These are phyloP conservation scores for Irena cyanogastra DNA, from an alignment of 2,113 vertebrate genomes.

Conservation along the genomic window DNA sequence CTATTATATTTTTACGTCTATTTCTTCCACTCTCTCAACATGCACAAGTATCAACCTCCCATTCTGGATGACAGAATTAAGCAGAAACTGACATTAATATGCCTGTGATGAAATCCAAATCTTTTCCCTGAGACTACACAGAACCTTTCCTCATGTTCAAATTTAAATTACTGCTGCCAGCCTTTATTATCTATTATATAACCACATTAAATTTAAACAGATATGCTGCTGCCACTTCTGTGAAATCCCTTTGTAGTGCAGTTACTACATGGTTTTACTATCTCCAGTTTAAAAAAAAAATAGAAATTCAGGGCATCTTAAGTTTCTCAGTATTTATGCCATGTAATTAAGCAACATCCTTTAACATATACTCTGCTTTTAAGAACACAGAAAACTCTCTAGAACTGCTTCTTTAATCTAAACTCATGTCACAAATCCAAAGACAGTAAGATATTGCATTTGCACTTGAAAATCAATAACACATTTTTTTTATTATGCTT, in stretches of 20 bases:
- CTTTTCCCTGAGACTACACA: background rate
- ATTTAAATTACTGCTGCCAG: conserved; percentile 10
- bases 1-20: background rate
- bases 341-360: background rate
- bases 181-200: conserved; percentile 16
- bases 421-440: background rate
- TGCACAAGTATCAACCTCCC: background rate
- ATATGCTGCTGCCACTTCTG: background rate
- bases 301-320: background rate
- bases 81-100: background rate
- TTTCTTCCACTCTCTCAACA: background rate
- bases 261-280: background rate
- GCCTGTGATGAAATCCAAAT: conserved; percentile 4
- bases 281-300: background rate
- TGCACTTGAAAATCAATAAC: background rate
- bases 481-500: background rate
- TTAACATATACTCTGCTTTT: background rate
- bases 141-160: background rate
- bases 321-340: background rate
- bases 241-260: background rate
- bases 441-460: background rate
- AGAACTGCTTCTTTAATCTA: background rate
- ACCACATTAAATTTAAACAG: conserved; percentile 11
- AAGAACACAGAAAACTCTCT: background rate
- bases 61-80: background rate